Base-by-base conservation (phyloP, 1,140 invertebrate species). In the Drosophila parvula region DNA sequence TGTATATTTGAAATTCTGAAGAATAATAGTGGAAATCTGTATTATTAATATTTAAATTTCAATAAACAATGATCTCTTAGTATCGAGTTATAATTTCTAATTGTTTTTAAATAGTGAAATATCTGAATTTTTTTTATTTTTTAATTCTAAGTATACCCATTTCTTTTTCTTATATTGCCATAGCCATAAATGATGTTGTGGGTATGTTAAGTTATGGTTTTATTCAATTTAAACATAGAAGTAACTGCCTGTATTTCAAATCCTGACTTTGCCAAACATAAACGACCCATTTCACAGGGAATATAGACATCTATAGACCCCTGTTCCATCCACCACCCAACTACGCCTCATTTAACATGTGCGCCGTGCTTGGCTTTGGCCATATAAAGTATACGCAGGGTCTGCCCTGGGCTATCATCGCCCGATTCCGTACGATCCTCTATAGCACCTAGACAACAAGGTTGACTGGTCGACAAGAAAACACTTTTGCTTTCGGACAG, bases 401-500 rank as follows among this genome's bases (percentile, higher is more conserved):
- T 88, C 55, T 68, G 83, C 70, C 68, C 82, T 51, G 38, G 56
- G 59, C 83, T 88, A 86, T 86, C 83, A 40, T 74, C 48, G 78
- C 44, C 60, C 38, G 36, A 22, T 79, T 79, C 67, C 75, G 7
- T n/a, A 8, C 50, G 50, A 53, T 53, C 51, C 51, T 53, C 51
- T 27, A 53, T 22, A 3, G 51, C 32, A 86, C 79, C 83, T 60
- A 79, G 65, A 83, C 79, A 82, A 86, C 60, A 48, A 67, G 57
- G 44, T 73, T 60, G 55, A 28, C 18, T 32, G 64, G 34, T 32
- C 50, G 36, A 79, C 28, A 59, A 44, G 45, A 71, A 74, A 83
- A 57, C 64, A 76, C 60, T 85, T 74, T 85, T 85, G 81, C 81
- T 81, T 85, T 85, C 70, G 47, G 75, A 78, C 75, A 78, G 74